A percentile compares a stretch with the other conserved stretches of the same genome.
Conservation (phyloP, 2,888 invertebrate species). For the Cabera pusaria region DNA sequence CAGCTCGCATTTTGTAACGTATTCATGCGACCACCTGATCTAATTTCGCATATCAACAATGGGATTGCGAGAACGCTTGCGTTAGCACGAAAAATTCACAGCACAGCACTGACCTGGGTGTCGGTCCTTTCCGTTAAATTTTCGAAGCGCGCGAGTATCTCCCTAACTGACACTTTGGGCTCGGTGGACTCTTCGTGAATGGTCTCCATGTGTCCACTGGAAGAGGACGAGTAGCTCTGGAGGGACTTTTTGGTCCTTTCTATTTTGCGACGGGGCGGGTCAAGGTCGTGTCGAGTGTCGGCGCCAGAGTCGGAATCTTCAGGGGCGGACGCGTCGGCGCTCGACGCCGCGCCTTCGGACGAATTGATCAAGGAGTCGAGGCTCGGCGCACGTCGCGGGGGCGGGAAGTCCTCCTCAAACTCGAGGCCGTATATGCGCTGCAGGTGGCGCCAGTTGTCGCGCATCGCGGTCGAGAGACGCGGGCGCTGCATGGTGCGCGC, state of each 20-base stretch:
- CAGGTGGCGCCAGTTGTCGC: constrained; percentile 79
- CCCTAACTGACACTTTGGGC: constrained; percentile 92
- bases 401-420: constrained; percentile 57
- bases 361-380: constrained; percentile 88
- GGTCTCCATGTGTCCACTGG: constrained; percentile 90
- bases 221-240: constrained; percentile 79
- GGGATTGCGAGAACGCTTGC: constrained; percentile 29
- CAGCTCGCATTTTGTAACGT: constrained; percentile 39
- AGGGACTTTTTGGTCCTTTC: constrained; percentile 65
- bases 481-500: constrained; percentile 81
- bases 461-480: constrained; percentile 80
- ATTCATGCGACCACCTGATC: constrained; percentile 33
- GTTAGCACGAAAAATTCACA: constrained; percentile 24
- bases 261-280: constrained; percentile 52
- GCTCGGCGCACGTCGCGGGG: constrained; percentile 79
- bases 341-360: constrained; percentile 85
- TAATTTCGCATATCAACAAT: constrained; percentile 39
- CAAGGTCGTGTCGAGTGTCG: constrained; percentile 81
- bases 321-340: constrained; percentile 84
- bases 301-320: constrained; percentile 87
- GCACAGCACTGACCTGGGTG: constrained; percentile 44
- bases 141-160: constrained; percentile 92
- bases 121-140: constrained; percentile 83
- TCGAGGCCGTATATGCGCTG: constrained; percentile 78
- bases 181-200: constrained; percentile 90